These are phyloP conservation scores for Agrypnia vestita DNA, from an alignment of 1,140 invertebrate species.

Conservation along the genomic window DNA sequence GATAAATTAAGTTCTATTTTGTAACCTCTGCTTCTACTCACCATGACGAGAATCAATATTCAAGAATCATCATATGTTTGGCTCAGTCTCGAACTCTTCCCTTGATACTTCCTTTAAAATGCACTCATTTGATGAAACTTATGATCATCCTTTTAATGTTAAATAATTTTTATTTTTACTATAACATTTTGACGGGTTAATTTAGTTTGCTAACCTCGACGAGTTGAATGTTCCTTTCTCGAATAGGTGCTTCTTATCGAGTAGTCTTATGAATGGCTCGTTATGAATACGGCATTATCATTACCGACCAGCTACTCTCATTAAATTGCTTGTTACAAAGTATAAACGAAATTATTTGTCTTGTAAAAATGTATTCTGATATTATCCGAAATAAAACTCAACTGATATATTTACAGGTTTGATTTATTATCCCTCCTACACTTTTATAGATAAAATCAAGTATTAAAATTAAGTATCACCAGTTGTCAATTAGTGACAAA, in stretches of 20 bases:
- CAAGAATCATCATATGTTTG: no score
- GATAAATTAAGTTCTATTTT: no score
- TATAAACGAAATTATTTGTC: background rate
- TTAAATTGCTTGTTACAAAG: conserved; percentile 24
- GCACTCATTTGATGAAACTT: no score
- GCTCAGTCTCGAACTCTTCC: no score
- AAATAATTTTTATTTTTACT: no score
- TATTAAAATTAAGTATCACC: no score
- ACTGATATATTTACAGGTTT: conserved; percentile 45
- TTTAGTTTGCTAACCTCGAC: conserved; percentile 40
- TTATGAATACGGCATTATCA: conserved; percentile 22
- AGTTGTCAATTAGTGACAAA: no score
- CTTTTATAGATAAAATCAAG: no score
- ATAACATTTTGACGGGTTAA: background rate
- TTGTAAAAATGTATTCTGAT: conserved; percentile 38
- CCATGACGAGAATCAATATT: no score
- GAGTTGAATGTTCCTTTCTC: conserved; percentile 53
- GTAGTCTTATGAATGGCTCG: conserved; percentile 42
- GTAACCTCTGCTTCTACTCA: no score
- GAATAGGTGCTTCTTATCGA: conserved; percentile 51
- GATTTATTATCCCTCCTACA: background rate
- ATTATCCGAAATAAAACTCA: conserved; percentile 49
- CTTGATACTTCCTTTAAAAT: no score
- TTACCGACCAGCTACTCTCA: conserved; percentile 23
- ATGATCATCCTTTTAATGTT: no score